Evolutionary conservation across 2,888 invertebrate genomes (phyloP), one percentile per base, ranked within the genome.

Genomic region (Neuroscelio doddi): DNA sequence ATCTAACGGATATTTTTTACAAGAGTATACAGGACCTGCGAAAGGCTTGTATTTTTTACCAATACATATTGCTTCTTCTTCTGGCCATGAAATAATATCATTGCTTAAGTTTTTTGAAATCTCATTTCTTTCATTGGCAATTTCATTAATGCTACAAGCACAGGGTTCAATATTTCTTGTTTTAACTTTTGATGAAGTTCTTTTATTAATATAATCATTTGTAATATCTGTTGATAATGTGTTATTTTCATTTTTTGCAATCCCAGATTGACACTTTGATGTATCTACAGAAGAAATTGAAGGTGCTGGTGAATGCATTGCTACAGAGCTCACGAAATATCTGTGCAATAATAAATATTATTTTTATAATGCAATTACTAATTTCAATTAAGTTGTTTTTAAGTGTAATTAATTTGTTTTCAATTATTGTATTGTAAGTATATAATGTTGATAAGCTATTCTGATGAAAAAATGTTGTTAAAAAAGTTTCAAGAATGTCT

Each of bases 131-230:
- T 72, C 70, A 5, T 67, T 70, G 17, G 66, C 65, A 27, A 74
- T 64, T 56, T 72, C 69, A 4, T 74, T 71, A 32, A 76, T 69
- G 0, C 70, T 68, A 34, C 82, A 82, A 3, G 50, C 64, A 29
- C 82, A 82, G 0, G 80, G 72, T 12, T 76, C 77, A 24, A 82
- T 74, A 30, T 80, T 80, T 50, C 53, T 78, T 5, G 66, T 21
- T 24, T 41, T 41, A 24, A n/a, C 24, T 24, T 26, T 41, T 1
- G 7, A 7, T 10, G 26, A 26, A 24, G 12, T n/a, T 24, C 68
- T 29, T 75, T 70, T 0, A 63, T 64, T 52, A 0, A 76, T 77
- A 1, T 73, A 69, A 1, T 75, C 68, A 4, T 53, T 67, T 1
- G 70, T 71, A 0, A 77, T 39, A 1, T 73, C 74, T n/a, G n/a